Base-by-base conservation (phyloP, 2,113 vertebrate genomes). In the Mohoua ochrocephala region DNA sequence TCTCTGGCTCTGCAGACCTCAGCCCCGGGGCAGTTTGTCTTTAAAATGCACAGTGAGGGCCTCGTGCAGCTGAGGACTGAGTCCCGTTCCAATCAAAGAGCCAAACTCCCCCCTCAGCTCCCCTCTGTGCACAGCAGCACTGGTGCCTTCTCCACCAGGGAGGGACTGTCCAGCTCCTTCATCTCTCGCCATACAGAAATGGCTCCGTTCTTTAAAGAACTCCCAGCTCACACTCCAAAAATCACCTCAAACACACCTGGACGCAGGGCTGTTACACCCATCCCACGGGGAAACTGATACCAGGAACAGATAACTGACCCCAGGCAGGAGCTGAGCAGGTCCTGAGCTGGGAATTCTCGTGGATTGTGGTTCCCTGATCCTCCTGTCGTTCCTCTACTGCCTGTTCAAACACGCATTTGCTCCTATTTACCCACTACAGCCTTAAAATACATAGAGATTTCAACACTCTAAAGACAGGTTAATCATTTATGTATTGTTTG, bases 401-500 rank as follows among this genome's bases (percentile, higher is more conserved):
- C 16, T 12, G 22, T 80, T 83, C 94, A 87, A 92, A 93, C 50
- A 88, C 0, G 13, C n/a, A 61, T 79, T 82, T 61, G 50, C n/a
- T 83, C 28, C 0, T 77, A 30, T 88, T 76, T 64, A 80, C 42
- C 35, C 33, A 52, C 39, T 23, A 6, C 41, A 24, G 56, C 9
- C 3, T 37, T 80, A 87, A 91, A 86, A 83, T n/a, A 88, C 63
- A 73, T 1, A n/a, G 30, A 64, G 39, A 67, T 83, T 80, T 61
- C 85, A 73, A 19, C 27, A 30, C 71, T n/a, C 22, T 57, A 61
- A 82, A 78, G 78, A 64, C 53, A 89, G 69, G 89, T 91, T 89
- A 89, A 95, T 93, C 1, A 87, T 80, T 88, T 88, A 88, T 93
- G 93, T 96, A 89, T 85, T 76, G 75, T 83, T 92, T 27, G 3